Conservation (phyloP, 2,888 invertebrate genomes). For the Chaetogeoica ovagalla region DNA sequence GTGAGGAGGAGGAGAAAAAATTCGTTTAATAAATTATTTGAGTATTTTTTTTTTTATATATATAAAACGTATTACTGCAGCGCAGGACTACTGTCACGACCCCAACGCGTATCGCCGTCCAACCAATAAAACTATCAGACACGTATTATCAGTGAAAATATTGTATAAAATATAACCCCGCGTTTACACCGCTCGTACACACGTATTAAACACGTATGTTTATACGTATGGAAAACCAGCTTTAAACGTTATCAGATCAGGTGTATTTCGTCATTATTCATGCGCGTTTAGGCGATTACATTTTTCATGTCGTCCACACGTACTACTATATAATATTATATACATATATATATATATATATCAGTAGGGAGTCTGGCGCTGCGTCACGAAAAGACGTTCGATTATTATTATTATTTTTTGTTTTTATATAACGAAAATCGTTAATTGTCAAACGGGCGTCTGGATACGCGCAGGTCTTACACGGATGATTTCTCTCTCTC, state of each 20-base stretch:
- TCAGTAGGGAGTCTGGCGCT: conserved; percentile 43
- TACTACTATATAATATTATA: too few relatives aligned
- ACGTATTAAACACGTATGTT: too few relatives aligned
- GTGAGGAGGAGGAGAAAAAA: background rate
- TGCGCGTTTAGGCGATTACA: conserved; percentile 46
- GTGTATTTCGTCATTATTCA: conserved; percentile 50
- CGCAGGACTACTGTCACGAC: conserved; percentile 30
- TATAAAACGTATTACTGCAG: background rate
- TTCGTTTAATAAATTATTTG: too few relatives aligned
- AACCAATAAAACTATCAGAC: conserved; percentile 50
- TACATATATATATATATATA: background rate
- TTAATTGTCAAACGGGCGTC: conserved; percentile 9
- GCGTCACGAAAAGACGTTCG: background rate
- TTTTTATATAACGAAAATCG: conserved; percentile 3
- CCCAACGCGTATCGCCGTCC: conserved; percentile 9
- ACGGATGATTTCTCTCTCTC: conserved; percentile 12
- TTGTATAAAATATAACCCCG: conserved; percentile 41
- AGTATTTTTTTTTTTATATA: conserved; percentile 8
- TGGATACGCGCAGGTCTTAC: background rate
- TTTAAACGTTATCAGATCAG: conserved; percentile 52
- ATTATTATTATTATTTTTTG: conserved; percentile 10
- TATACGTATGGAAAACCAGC: conserved; percentile 28
- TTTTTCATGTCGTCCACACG: conserved; percentile 41
- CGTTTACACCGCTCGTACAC: background rate
- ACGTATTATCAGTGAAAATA: conserved; percentile 50